Evolutionary conservation across 1,140 invertebrate genomes (phyloP), one percentile per base, ranked within the genome.

Genomic region (Aphaenogaster ashmeadi): DNA sequence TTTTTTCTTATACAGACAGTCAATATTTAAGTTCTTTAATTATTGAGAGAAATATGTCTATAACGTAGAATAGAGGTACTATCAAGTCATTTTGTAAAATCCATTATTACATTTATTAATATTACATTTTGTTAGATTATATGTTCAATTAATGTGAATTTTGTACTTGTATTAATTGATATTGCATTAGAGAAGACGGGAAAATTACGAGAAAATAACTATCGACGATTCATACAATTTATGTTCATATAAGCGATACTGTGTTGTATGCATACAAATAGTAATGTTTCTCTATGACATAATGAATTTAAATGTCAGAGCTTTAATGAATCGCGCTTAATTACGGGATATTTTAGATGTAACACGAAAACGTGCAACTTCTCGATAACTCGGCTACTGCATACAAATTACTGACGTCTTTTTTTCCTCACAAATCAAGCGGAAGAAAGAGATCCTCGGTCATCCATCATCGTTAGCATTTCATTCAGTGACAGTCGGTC

Each of bases 401-500:
- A n/a, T 60, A 75, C 80, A 84, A 84, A 84, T 75, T 75, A 60
- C 54, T 5, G 69, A 38, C 54, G 41, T 75, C 41, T 33, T 71
- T 54, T 18, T 44, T 13, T 8, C 27, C 5, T 41, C 38, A 27
- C 54, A 9, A 72, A 72, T 88, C 77, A 86, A 75, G 77, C 38
- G n/a, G 62, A 71, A 84, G 78, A 86, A 56, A 87, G 87, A 91
- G 90, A 87, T 89, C 58, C 67, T 36, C n/a, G 89, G 79, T 89
- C 92, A 94, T 94, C 92, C 89, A 93, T 94, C 94, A 95, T 95
- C 94, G 90, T 95, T 95, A 94, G 92, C 78, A 93, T 93, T 94
- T 93, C 91, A 93, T 94, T 94, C 92, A 93, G 87, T 89, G 89
- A 93, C 90, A 89, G 88, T 87, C 87, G 89, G 87, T 89, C 80